phyloP scores from a whole-genome alignment of 2,113 vertebrate genomes.

The Leucosticte australis region DNA sequence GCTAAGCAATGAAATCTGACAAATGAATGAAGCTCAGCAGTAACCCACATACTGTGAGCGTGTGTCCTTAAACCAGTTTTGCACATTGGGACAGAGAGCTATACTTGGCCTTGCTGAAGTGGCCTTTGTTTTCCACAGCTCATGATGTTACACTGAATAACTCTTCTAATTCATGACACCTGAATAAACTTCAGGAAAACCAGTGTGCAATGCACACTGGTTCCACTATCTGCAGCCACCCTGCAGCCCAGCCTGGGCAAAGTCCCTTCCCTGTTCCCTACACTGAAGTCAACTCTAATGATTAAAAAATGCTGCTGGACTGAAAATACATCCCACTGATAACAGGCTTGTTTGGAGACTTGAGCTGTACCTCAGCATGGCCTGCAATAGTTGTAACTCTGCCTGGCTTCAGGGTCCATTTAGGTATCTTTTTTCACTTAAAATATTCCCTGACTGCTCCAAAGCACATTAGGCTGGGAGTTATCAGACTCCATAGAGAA shows the following conservation, averaged over 20 bases:
- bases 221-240: not conserved
- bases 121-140: conserved; percentile 6
- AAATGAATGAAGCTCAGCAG: not conserved
- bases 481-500: not conserved
- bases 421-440: not conserved
- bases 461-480: not conserved
- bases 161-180: not conserved
- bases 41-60: not conserved
- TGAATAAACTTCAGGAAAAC: not conserved
- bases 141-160: not conserved
- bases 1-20: not conserved
- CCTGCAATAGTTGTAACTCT: not conserved
- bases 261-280: not conserved
- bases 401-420: not conserved
- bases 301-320: not conserved
- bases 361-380: not conserved
- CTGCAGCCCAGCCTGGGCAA: not conserved
- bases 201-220: not conserved
- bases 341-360: not conserved
- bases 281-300: not conserved
- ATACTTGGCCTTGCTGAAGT: not conserved
- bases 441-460: not conserved
- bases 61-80: not conserved
- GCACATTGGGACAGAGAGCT: not conserved
- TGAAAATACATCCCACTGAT: not conserved